A percentile compares a stretch with the other conserved stretches of the same genome.
Evolutionary conservation across 1,140 invertebrate species (phyloP).

Genomic region (Drosophila miranda): DNA sequence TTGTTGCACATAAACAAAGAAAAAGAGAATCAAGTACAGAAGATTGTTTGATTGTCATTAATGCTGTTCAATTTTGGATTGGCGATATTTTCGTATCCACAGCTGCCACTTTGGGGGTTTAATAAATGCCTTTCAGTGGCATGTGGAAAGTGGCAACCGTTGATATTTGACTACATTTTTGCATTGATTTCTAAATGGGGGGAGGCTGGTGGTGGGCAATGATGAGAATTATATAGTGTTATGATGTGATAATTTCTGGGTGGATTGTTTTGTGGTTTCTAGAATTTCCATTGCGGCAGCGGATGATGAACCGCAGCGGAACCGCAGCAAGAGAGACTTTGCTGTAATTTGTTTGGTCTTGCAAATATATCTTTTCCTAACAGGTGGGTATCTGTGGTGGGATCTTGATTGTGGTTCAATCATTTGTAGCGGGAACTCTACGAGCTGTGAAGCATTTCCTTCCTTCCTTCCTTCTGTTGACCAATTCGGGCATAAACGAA

Average conservation of each 20-base stretch:
- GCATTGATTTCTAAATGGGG: slow-evolving; percentile 2
- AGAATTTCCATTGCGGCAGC: no score
- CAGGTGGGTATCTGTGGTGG: slow-evolving; percentile 29
- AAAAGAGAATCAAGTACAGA: slow-evolving; percentile 65
- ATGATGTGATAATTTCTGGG: slow-evolving; percentile 32
- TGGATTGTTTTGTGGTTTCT: slow-evolving; percentile 10
- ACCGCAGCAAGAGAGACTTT: slow-evolving; percentile 27
- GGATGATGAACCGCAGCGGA: neutral
- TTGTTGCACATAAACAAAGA: slow-evolving; percentile 66
- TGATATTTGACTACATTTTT: slow-evolving; percentile 17
- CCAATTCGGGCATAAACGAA: slow-evolving; percentile 19
- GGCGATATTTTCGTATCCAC: no score
- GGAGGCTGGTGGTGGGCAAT: slow-evolving; percentile 15
- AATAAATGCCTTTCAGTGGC: no score
- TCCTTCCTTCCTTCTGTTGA: slow-evolving; percentile 2
- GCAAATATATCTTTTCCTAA: slow-evolving; percentile 13
- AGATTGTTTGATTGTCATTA: slow-evolving; percentile 41
- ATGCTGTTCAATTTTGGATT: slow-evolving; percentile 1
- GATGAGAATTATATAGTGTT: slow-evolving; percentile 34
- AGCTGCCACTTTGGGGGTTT: no score
- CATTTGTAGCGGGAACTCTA: slow-evolving; percentile 6
- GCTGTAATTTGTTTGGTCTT: slow-evolving; percentile 24
- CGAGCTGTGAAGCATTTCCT: slow-evolving; percentile 21
- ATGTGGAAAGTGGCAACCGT: no score
- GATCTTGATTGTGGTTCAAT: slow-evolving; percentile 19